These are phyloP conservation scores for Aspiorhynchus laticeps DNA, from an alignment of 2,113 vertebrate species.

Conservation along the genomic window DNA sequence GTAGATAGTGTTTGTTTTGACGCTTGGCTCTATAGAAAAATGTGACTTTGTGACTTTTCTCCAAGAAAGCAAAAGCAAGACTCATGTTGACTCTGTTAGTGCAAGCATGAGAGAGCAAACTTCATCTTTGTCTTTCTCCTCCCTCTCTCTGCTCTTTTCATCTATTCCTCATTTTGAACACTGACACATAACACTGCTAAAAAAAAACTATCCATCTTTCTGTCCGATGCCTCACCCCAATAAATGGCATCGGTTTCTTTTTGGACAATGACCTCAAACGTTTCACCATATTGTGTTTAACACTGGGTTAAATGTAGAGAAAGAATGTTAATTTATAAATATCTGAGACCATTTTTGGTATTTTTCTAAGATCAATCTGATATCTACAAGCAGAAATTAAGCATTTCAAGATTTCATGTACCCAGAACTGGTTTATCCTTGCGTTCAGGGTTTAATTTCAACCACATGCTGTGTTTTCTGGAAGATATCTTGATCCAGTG, in stretches of 20 bases:
- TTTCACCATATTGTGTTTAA: constrained; percentile 37
- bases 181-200: not conserved
- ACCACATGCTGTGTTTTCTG: constrained; percentile 18
- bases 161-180: constrained; percentile 38
- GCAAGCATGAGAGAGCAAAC: constrained; percentile 27
- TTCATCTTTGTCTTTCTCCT: constrained; percentile 25
- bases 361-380: not conserved
- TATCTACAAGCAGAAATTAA: not conserved
- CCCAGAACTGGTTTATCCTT: not conserved
- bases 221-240: constrained; percentile 28
- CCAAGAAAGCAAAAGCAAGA: constrained; percentile 8
- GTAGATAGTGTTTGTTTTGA: not conserved
- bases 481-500: constrained; percentile 6
- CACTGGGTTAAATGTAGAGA: not conserved
- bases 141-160: constrained; percentile 16
- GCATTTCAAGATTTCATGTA: not conserved
- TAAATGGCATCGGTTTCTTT: constrained; percentile 63
- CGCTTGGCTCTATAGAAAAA: not conserved
- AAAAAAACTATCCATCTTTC: not conserved
- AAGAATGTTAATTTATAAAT: not conserved
- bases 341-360: not conserved
- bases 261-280: constrained; percentile 73
- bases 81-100: constrained; percentile 30
- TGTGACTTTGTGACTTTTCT: constrained; percentile 14
- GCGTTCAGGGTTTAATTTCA: not conserved